Base-by-base conservation (phyloP, 2,797 vertebrate species). In the Potorous gilbertii region DNA sequence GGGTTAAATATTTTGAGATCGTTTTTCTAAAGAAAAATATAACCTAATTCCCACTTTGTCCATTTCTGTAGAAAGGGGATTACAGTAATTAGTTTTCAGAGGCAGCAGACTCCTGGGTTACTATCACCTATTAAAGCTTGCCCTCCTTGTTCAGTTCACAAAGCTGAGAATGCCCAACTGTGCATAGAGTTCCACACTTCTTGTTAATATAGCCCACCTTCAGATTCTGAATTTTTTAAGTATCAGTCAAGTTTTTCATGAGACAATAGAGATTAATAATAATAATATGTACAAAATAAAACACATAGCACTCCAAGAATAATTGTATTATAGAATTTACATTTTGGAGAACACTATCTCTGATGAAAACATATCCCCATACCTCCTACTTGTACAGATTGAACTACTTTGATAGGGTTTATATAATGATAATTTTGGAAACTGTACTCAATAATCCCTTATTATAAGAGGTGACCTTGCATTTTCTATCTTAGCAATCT, bases 111-210 rank as follows among this genome's bases (percentile, higher is more conserved):
- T 46, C 21, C 11, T 8, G 16, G 56, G 4, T 91, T 55, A 28
- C 18, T 11, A 2, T 11, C 28, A 29, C 21, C 2, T 5, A 50
- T 14, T 31, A 4, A 6, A 28, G 21, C 50, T 55, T 10, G 31
- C 1, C 31, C 8, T 0, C 0, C 14, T 31, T 29, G 27, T 54
- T 52, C 91, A 21, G 91, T 40, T 31, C 56, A 54, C 40, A 8
- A 56, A 50, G 27, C 27, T 50, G 55, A 55, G 2, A 0, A 18
- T 0, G 1, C 1, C 50, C 46, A 16, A 1, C 0, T 0, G 31
- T 40, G 4, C 28, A 34, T 5, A 0, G 0, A n/a, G 52, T 14
- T 87, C 5, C 0, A 46, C 2, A 28, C 0, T 10, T 6, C 11
- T 52, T 28, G n/a, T 27, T 55, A 1, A 4, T 55, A n/a, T 13